Conservation (phyloP, 2,113 vertebrate genomes). For the Otocyon megalotis region DNA sequence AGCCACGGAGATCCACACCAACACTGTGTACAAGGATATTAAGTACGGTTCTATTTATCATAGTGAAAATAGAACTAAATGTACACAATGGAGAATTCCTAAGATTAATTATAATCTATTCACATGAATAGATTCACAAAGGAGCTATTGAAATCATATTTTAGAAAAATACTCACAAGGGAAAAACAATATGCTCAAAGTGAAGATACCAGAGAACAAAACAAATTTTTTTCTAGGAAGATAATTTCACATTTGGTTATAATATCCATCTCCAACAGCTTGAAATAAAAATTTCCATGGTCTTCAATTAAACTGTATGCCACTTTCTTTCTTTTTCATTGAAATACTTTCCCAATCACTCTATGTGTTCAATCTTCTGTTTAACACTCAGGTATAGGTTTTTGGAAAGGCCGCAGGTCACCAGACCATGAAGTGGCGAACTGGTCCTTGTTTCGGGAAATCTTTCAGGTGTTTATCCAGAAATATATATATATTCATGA, state of each 20-base stretch:
- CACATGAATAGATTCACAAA: neutral
- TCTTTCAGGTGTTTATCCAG: slow-evolving; percentile 93
- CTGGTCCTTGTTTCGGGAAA: slow-evolving; percentile 94
- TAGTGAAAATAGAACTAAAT: neutral
- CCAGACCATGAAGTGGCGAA: slow-evolving; percentile 98
- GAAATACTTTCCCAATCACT: slow-evolving; percentile 97
- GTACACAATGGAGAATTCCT: neutral
- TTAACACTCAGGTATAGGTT: slow-evolving; percentile 93
- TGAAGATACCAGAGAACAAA: neutral
- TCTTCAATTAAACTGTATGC: slow-evolving; percentile 85
- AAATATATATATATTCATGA: slow-evolving; percentile 94
- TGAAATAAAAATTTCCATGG: slow-evolving; percentile 51
- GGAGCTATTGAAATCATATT: neutral
- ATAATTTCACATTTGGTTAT: slow-evolving; percentile 34
- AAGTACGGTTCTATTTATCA: slow-evolving; percentile 1
- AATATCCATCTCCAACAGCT: slow-evolving; percentile 63
- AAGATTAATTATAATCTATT: neutral
- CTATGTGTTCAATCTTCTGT: slow-evolving; percentile 95
- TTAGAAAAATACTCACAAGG: slow-evolving; percentile 39
- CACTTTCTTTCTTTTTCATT: slow-evolving; percentile 92
- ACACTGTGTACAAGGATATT: neutral
- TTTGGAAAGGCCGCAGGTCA: slow-evolving; percentile 93
- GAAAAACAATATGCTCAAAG: neutral
- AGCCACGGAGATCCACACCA: neutral
- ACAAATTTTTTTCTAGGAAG: neutral